Evolutionary conservation across 1,140 invertebrate genomes (phyloP).

Genomic region (Bombus difficillimus): DNA sequence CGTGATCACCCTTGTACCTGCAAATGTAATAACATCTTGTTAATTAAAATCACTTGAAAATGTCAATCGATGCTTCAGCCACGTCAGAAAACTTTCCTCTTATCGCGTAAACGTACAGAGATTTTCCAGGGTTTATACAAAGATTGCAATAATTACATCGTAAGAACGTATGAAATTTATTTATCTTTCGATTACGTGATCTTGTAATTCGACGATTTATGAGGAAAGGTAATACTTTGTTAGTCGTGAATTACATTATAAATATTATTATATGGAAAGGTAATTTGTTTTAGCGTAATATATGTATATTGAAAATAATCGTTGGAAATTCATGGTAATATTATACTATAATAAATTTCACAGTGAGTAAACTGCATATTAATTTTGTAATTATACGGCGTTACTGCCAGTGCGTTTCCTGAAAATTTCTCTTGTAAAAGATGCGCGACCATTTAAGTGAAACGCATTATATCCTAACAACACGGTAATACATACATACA

Average conservation of each 20-base stretch:
- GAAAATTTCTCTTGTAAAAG: not conserved
- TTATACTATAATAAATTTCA: not conserved
- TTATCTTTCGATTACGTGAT: not conserved
- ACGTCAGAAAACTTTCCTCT: too few species aligned
- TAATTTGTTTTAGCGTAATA: not conserved
- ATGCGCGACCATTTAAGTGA: not conserved
- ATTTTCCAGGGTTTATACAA: not conserved
- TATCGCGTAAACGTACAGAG: not conserved
- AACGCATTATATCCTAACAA: not conserved
- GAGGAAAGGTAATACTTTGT: not conserved
- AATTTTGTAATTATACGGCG: not conserved
- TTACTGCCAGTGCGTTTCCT: not conserved
- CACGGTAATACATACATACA: not conserved
- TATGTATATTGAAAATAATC: not conserved
- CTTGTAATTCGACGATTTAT: not conserved
- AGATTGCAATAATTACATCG: not conserved
- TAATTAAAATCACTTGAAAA: not conserved
- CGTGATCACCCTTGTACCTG: constrained; percentile 90
- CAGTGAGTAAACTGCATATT: not conserved
- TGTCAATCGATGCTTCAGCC: too few species aligned
- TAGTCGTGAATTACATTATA: not conserved
- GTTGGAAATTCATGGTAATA: not conserved
- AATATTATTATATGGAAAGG: not conserved
- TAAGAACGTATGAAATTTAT: not conserved
- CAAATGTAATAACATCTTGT: constrained; percentile 20